Evolutionary conservation across 1,140 invertebrate genomes (phyloP).

Genomic region (Pogonus chalceus): DNA sequence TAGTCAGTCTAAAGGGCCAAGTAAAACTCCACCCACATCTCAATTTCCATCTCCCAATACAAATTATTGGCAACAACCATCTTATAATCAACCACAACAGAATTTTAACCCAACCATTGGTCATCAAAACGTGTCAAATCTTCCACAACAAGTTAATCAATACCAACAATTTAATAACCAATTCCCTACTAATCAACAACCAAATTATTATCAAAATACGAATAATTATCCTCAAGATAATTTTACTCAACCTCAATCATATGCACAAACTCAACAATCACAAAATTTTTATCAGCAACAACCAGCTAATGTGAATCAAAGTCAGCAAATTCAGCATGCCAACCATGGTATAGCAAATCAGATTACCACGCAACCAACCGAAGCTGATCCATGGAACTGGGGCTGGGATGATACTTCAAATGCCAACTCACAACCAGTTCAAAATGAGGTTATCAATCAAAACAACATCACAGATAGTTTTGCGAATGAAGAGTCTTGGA

Average conservation of each 20-base stretch:
- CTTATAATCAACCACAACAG: slow-evolving; percentile 13
- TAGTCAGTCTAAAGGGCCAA: slow-evolving; percentile 15
- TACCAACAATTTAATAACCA: slow-evolving; percentile 18
- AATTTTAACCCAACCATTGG: slow-evolving; percentile 10
- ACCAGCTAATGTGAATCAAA: not conserved
- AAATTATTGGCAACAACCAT: slow-evolving; percentile 23
- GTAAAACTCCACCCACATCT: slow-evolving; percentile 11
- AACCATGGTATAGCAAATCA: not conserved
- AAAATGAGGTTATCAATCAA: slow-evolving; percentile 1
- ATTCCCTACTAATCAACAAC: slow-evolving; percentile 19
- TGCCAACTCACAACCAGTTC: slow-evolving; percentile 24
- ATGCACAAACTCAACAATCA: not conserved
- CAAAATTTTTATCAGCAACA: not conserved
- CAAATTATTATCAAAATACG: slow-evolving; percentile 20
- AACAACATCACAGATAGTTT: slow-evolving; percentile 31
- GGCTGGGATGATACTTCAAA: slow-evolving; percentile 34
- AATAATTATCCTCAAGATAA: slow-evolving; percentile 13
- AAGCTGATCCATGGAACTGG: slow-evolving; percentile 28
- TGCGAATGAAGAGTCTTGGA: slow-evolving; percentile 36
- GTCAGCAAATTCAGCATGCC: slow-evolving; percentile 7
- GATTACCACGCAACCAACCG: not conserved
- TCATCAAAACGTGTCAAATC: slow-evolving; percentile 9
- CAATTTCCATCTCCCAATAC: slow-evolving; percentile 8
- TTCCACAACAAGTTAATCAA: slow-evolving; percentile 3
- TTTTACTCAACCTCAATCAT: not conserved